Conservation (phyloP, 2,888 invertebrate species). For the Cyrtodaria siliqua region DNA sequence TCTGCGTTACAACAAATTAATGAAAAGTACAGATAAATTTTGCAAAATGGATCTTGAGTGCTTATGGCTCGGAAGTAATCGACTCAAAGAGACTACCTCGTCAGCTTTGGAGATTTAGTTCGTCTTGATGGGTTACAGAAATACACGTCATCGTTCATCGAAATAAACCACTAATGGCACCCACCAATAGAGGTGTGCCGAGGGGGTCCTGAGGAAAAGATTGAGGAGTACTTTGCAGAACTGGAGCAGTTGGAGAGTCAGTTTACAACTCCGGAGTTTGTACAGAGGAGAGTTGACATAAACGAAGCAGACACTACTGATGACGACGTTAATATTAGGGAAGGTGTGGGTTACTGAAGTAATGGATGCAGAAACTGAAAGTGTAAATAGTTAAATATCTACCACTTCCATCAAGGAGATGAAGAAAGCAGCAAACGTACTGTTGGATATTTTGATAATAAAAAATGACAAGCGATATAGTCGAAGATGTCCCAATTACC, state of each 20-base stretch:
- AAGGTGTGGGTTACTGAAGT: constrained; percentile 1
- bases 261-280: constrained; percentile 37
- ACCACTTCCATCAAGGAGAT: background rate
- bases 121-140: constrained; percentile 83
- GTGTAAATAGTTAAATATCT: background rate
- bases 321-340: constrained; percentile 1
- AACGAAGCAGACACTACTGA: background rate
- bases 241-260: constrained; percentile 32
- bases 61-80: constrained; percentile 86
- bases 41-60: constrained; percentile 84
- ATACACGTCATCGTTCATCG: constrained; percentile 81
- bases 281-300: constrained; percentile 11
- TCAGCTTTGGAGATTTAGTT: constrained; percentile 79
- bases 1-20: constrained; percentile 84
- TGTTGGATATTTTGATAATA: too few species aligned
- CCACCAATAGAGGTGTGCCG: constrained; percentile 85
- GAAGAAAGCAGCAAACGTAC: too few species aligned
- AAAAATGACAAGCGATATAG: too few species aligned
- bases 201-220: constrained; percentile 82
- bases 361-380: constrained; percentile 3
- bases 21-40: constrained; percentile 81
- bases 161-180: constrained; percentile 82
- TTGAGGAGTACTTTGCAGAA: constrained; percentile 76
- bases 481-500: too few species aligned
- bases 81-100: constrained; percentile 81